Evolutionary conservation across 2,113 vertebrate species (phyloP).

Genomic region (Andinoacara biseriatus): DNA sequence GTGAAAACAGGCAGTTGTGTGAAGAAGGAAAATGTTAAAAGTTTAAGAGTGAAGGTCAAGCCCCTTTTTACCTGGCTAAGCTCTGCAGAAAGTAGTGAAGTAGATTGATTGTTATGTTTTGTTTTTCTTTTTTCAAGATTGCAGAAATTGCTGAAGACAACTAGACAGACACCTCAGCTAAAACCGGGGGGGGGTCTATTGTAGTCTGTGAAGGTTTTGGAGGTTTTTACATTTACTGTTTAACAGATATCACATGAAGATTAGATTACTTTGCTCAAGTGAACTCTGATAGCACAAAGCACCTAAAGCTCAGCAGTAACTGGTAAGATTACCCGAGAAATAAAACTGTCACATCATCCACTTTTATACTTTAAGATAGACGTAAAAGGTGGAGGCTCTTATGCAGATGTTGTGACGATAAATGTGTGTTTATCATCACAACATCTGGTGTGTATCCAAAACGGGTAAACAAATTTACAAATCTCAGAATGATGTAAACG

Average conservation of each 20-base stretch:
- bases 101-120: neutral
- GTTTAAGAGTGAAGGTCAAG: neutral
- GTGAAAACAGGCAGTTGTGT: neutral
- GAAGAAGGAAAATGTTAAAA: neutral
- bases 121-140: neutral
- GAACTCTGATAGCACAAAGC: neutral
- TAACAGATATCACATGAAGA: neutral
- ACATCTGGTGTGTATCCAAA: slow-evolving; percentile 4
- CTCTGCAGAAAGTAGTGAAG: neutral
- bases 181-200: neutral
- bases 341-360: no score
- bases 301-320: neutral
- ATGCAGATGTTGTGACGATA: neutral
- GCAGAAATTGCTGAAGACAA: neutral
- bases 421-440: slow-evolving; percentile 1
- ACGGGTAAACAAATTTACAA: neutral
- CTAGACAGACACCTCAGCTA: neutral
- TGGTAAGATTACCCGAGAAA: neutral
- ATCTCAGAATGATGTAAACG: neutral
- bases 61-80: neutral
- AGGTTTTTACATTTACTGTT: neutral
- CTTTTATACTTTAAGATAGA: neutral
- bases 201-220: neutral
- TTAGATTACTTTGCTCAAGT: neutral
- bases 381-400: neutral